phyloP scores from a whole-genome alignment of 2,888 invertebrate genomes.

The Pristionchus mayeri region DNA sequence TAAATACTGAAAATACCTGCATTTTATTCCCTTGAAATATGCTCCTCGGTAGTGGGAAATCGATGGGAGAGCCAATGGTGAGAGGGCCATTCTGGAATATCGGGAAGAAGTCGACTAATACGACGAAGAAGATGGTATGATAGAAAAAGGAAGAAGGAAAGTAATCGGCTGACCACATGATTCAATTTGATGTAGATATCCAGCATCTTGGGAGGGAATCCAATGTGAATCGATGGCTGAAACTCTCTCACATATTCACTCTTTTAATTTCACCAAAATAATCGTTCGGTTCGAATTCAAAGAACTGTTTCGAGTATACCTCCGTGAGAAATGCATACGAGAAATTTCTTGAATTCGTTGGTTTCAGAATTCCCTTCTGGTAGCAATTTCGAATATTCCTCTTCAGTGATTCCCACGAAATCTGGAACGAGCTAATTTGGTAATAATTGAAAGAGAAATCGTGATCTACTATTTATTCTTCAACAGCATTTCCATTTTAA shows the following conservation, averaged over 20 bases:
- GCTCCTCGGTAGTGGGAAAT: not conserved
- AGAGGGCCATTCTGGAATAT: not conserved
- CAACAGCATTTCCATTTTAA: too few species aligned
- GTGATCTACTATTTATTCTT: too few species aligned
- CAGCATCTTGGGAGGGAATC: not conserved
- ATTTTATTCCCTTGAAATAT: not conserved
- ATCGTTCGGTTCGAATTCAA: too few species aligned
- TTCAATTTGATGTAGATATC: conserved; percentile 7
- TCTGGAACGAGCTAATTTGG: not conserved
- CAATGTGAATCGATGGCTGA: not conserved
- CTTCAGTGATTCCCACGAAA: not conserved
- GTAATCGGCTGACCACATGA: not conserved
- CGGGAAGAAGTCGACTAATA: too few species aligned
- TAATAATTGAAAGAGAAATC: not conserved
- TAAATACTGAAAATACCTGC: not conserved
- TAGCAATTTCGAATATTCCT: not conserved
- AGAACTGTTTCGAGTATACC: not conserved
- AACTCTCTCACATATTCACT: too few species aligned
- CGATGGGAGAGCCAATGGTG: not conserved
- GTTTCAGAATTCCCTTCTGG: not conserved
- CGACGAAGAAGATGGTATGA: too few species aligned
- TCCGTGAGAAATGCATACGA: not conserved
- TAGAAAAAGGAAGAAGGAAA: not conserved
- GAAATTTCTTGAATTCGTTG: not conserved
- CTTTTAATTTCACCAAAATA: too few species aligned